Percentiles rank a stretch among this genome's conserved stretches.
Evolutionary conservation across 2,797 vertebrate genomes (phyloP).

Genomic region (Pantherophis alleghaniensis): DNA sequence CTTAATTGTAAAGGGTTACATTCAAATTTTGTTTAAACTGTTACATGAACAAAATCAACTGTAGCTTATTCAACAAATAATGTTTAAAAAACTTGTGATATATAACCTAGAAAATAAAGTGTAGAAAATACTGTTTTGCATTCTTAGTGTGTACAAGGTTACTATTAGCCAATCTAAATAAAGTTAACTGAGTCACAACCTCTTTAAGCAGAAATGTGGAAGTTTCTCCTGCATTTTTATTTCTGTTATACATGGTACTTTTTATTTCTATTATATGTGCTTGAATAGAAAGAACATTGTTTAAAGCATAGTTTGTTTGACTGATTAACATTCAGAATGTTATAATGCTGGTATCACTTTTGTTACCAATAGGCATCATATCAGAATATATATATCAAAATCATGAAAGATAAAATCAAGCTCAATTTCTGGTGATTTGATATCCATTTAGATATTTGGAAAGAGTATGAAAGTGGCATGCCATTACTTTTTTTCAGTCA

Average conservation of each 20-base stretch:
- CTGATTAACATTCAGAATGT: conserved; percentile 15
- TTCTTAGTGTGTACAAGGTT: neutral
- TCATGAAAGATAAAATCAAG: no score
- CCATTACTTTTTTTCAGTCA: neutral
- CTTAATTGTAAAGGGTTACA: neutral
- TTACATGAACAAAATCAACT: neutral
- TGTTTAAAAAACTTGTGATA: neutral
- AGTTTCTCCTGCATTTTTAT: neutral
- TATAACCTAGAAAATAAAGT: neutral
- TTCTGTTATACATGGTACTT: neutral
- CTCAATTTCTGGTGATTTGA: no score
- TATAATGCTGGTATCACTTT: conserved; percentile 1
- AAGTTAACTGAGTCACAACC: neutral
- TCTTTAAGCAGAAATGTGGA: neutral
- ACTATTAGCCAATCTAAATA: neutral
- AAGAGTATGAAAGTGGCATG: neutral
- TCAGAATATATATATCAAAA: neutral
- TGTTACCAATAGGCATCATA: neutral
- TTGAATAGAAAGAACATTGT: neutral
- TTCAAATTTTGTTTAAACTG: neutral
- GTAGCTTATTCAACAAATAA: neutral
- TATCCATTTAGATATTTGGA: no score
- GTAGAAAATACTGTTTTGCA: neutral
- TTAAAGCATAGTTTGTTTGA: neutral
- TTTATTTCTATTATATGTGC: neutral